Evolutionary conservation across 2,888 invertebrate genomes (phyloP).

Genomic region (Drosophila mayaguana): DNA sequence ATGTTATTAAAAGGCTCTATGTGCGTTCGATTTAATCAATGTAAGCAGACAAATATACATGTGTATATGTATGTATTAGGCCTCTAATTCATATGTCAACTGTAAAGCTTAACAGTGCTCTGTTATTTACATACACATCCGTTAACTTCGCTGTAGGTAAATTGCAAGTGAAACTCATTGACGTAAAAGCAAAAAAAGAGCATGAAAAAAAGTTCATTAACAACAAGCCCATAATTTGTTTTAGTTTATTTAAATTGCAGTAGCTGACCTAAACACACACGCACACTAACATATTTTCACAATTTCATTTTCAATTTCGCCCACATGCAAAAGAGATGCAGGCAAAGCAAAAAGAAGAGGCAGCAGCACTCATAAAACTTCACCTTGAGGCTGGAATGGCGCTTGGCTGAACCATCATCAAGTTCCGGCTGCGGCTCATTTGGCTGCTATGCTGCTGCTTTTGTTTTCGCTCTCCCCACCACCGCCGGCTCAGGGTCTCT

Average conservation of each 20-base stretch:
- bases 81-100: not conserved
- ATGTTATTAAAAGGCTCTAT: not conserved
- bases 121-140: constrained; percentile 5
- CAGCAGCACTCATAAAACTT: constrained; percentile 55
- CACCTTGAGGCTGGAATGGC: constrained; percentile 66
- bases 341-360: constrained; percentile 22
- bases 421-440: constrained; percentile 73
- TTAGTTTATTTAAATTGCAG: constrained; percentile 43
- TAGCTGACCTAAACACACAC: constrained; percentile 35
- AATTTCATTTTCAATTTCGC: constrained; percentile 67
- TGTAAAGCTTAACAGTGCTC: not conserved
- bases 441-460: constrained; percentile 52
- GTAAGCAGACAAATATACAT: too few species aligned
- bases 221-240: constrained; percentile 35
- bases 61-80: too few species aligned
- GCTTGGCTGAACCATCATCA: constrained; percentile 50
- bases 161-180: constrained; percentile 43
- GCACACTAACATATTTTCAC: constrained; percentile 31
- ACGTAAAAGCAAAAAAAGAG: not conserved
- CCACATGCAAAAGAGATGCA: constrained; percentile 58
- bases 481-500: not conserved
- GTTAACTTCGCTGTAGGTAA: constrained; percentile 11
- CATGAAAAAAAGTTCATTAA: constrained; percentile 46
- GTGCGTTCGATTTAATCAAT: too few species aligned
- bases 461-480: constrained; percentile 17